Conservation (phyloP, 2,797 vertebrate species). For the Ispidina lecontei region DNA sequence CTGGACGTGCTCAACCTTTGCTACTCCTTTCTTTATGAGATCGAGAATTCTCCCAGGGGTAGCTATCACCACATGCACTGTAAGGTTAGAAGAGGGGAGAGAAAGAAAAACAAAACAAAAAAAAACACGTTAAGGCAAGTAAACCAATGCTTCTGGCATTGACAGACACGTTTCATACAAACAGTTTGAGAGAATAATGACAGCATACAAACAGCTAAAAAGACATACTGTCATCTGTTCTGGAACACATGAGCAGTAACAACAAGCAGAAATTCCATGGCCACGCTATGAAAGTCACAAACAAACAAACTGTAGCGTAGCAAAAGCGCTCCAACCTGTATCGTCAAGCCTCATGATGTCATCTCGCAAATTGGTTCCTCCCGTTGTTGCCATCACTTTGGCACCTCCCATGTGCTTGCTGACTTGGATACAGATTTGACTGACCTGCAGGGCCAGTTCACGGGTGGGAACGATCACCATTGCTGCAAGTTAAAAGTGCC, state of each 20-base stretch:
- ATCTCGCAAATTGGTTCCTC: slow-evolving; percentile 98
- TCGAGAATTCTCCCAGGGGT: slow-evolving; percentile 98
- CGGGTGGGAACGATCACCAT: slow-evolving; percentile 98
- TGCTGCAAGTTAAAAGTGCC: slow-evolving; percentile 77
- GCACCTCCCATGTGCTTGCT: slow-evolving; percentile 99
- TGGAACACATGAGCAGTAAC: not conserved
- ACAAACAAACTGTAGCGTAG: not conserved
- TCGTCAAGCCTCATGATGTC: slow-evolving; percentile 99
- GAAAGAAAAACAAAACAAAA: no score
- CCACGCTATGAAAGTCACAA: not conserved
- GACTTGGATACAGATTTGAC: slow-evolving; percentile 99
- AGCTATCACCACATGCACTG: slow-evolving; percentile 97
- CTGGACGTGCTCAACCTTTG: slow-evolving; percentile 97
- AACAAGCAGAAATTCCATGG: not conserved
- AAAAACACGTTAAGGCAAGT: not conserved
- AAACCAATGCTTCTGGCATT: not conserved
- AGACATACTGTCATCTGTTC: not conserved
- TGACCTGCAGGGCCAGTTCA: slow-evolving; percentile 99
- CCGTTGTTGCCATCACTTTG: slow-evolving; percentile 99
- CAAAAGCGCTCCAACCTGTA: slow-evolving; percentile 82
- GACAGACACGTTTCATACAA: accelerated
- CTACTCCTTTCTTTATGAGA: slow-evolving; percentile 99
- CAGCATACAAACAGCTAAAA: not conserved
- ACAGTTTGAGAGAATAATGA: not conserved
- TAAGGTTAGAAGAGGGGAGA: slow-evolving; percentile 1